A percentile compares a stretch with the other conserved stretches of the same genome.
Evolutionary conservation across 2,797 vertebrate genomes (phyloP).

Genomic region (Molothrus aeneus): DNA sequence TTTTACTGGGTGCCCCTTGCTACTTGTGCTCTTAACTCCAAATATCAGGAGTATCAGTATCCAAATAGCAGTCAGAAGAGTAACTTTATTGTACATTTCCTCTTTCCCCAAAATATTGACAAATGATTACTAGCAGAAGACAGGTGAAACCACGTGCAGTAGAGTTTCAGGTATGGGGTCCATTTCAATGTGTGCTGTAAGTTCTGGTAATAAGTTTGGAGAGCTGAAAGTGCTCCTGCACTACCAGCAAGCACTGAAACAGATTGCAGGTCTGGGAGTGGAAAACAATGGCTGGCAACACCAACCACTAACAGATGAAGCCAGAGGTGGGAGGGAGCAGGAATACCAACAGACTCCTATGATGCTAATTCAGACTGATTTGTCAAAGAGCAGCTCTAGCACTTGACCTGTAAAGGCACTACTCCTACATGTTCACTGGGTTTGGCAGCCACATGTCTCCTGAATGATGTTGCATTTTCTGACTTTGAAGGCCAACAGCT

Average conservation of each 20-base stretch:
- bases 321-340: not conserved
- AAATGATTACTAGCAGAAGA: not conserved
- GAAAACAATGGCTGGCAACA: not conserved
- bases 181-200: rapidly evolving
- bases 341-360: not conserved
- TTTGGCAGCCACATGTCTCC: constrained; percentile 15
- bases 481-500: not conserved
- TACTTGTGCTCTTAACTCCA: not conserved
- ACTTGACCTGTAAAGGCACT: constrained; percentile 10
- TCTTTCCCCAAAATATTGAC: not conserved
- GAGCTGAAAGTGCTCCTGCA: not conserved
- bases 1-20: not conserved
- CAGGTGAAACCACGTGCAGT: not conserved
- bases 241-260: not conserved
- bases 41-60: not conserved
- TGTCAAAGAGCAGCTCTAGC: constrained; percentile 7
- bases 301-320: not conserved
- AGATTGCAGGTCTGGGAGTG: not conserved
- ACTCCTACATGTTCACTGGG: not conserved
- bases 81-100: not conserved
- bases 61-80: not conserved
- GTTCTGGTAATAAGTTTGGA: not conserved
- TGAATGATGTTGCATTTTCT: not conserved
- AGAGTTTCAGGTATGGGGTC: not conserved
- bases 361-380: constrained; percentile 36